Percentiles rank a stretch among this genome's conserved stretches.
Conservation (phyloP, 2,113 vertebrate species). For the Sinosuthora webbiana region DNA sequence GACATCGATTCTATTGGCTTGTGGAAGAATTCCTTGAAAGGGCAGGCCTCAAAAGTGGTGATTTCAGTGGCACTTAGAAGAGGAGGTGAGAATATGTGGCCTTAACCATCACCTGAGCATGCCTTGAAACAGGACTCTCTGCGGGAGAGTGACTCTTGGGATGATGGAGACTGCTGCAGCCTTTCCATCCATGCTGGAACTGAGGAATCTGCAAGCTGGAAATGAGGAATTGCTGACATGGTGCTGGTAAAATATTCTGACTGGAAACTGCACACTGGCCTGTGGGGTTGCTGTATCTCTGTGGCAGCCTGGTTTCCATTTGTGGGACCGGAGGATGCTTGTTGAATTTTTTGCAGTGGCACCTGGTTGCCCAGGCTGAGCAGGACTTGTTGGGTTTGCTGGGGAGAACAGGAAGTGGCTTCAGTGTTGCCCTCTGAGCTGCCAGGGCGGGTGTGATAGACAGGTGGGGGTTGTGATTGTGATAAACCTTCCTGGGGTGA, state of each 20-base stretch:
- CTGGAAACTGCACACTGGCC: not conserved
- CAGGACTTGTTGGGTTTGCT: rapidly evolving
- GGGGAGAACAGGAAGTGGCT: not conserved
- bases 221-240: not conserved
- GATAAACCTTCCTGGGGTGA: not conserved
- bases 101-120: not conserved
- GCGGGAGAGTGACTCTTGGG: not conserved
- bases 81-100: not conserved
- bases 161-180: not conserved
- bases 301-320: not conserved
- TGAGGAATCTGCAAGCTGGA: not conserved
- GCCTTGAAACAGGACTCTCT: not conserved
- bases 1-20: not conserved
- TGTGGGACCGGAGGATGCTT: not conserved
- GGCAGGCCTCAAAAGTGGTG: not conserved
- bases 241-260: not conserved
- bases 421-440: not conserved
- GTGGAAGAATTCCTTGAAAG: not conserved
- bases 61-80: not conserved
- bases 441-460: not conserved
- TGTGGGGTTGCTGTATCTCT: not conserved
- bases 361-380: not conserved
- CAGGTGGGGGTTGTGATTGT: not conserved
- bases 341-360: not conserved
- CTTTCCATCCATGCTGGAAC: not conserved